Percentiles rank a stretch among this genome's conserved stretches.
Conservation (phyloP, 2,797 vertebrate species). For the Xenopus petersii region DNA sequence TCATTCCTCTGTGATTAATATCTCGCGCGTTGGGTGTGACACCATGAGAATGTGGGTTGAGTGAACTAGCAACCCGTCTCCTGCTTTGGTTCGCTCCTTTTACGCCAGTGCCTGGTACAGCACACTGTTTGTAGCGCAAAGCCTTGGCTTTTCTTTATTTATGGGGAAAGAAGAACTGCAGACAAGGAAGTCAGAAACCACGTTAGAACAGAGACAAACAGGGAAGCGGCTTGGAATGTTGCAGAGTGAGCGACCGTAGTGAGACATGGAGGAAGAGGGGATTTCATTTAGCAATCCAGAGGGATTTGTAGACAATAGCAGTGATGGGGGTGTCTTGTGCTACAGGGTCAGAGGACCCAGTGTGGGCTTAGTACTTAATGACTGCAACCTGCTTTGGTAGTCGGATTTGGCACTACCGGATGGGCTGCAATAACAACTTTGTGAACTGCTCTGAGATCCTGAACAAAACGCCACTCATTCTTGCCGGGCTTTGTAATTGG, state of each 20-base stretch:
- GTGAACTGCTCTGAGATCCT: too few relatives aligned
- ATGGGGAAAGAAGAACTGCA: background rate
- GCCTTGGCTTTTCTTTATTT: background rate
- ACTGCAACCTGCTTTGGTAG: too few relatives aligned
- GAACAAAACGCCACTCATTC: too few relatives aligned
- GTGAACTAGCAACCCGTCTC: background rate
- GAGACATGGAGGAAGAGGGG: conserved; percentile 66
- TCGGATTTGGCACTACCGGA: too few relatives aligned
- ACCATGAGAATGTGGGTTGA: background rate
- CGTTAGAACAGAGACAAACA: conserved; percentile 29
- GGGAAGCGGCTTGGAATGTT: conserved; percentile 51
- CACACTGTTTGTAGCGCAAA: conserved; percentile 14
- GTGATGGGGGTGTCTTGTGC: conserved; percentile 92
- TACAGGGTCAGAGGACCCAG: too few relatives aligned
- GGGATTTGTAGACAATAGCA: conserved; percentile 85
- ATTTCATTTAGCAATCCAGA: conserved; percentile 92
- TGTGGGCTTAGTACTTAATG: too few relatives aligned
- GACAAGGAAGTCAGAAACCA: background rate
- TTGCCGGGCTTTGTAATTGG: too few relatives aligned
- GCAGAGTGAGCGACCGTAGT: conserved; percentile 58
- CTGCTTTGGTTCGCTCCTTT: conserved; percentile 29
- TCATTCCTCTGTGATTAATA: background rate
- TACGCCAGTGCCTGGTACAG: conserved; percentile 43
- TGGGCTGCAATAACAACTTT: too few relatives aligned
- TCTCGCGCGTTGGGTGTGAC: background rate